Evolutionary conservation across 2,113 vertebrate genomes (phyloP).

Genomic region (Sylvia atricapilla): DNA sequence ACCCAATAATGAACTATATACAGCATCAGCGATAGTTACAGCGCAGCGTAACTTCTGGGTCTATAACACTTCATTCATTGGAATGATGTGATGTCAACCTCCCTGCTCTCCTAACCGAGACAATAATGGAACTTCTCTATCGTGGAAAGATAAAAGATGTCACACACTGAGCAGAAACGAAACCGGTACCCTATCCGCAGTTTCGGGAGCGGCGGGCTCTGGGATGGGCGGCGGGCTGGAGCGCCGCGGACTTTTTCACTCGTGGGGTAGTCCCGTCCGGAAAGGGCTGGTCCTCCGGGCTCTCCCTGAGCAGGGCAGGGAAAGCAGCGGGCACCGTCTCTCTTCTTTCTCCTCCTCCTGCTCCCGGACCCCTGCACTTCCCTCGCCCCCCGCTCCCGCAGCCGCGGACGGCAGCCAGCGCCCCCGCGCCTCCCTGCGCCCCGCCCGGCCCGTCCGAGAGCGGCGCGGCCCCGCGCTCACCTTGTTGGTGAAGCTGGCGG

Average conservation of each 20-base stretch:
- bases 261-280: no score
- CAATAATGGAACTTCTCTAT: accelerated
- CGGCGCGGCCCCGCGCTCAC: constrained; percentile 43
- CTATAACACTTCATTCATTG: background rate
- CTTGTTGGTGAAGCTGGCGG: constrained; percentile 78
- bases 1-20: accelerated
- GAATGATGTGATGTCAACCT: accelerated
- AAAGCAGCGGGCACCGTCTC: no score
- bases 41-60: background rate
- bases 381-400: background rate
- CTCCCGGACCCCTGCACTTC: background rate
- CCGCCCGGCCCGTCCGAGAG: background rate
- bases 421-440: background rate
- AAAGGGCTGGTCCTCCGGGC: background rate
- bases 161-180: accelerated
- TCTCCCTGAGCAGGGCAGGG: background rate
- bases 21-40: background rate
- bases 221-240: background rate
- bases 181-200: accelerated
- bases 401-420: background rate
- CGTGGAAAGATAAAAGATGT: background rate
- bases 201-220: accelerated
- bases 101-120: background rate
- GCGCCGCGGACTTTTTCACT: background rate
- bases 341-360: background rate